A percentile compares a stretch with the other conserved stretches of the same genome.
Evolutionary conservation across 2,113 vertebrate genomes (phyloP).

Genomic region (Oxyura jamaicensis): DNA sequence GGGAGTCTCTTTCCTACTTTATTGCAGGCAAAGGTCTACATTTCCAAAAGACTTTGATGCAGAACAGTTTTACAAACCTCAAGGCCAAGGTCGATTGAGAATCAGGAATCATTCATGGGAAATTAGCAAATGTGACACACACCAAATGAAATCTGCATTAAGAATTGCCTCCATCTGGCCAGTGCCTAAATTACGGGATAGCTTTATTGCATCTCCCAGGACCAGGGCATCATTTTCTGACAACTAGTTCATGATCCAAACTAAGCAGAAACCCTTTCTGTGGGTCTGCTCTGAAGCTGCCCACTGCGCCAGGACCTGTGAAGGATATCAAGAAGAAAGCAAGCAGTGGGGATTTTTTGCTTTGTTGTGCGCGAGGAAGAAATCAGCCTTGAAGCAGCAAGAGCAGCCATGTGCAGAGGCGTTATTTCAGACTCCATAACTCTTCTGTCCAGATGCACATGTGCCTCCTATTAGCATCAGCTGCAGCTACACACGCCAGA

Average conservation of each 20-base stretch:
- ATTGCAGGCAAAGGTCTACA: not conserved
- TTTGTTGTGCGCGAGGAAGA: not conserved
- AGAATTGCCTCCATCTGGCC: constrained; percentile 24
- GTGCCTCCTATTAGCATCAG: not conserved
- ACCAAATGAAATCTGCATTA: constrained; percentile 21
- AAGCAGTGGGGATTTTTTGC: not conserved
- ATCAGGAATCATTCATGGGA: constrained; percentile 59
- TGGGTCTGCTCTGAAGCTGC: not conserved
- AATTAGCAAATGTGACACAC: constrained; percentile 25
- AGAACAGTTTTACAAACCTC: constrained; percentile 36
- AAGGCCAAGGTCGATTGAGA: constrained; percentile 59
- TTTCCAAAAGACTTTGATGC: constrained; percentile 21
- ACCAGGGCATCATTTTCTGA: constrained; percentile 48
- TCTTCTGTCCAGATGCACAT: not conserved
- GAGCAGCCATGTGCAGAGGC: not conserved
- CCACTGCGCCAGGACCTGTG: not conserved
- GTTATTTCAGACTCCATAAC: not conserved
- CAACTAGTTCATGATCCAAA: not conserved
- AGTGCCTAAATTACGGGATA: constrained; percentile 11
- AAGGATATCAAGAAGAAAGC: not conserved
- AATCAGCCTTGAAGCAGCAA: not conserved
- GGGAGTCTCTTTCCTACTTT: constrained; percentile 4
- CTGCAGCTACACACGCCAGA: not conserved
- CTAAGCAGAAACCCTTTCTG: not conserved
- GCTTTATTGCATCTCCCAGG: constrained; percentile 48